phyloP scores from a whole-genome alignment of 1,140 invertebrate species.

The silkworm (Bombyx mori) region DNA sequence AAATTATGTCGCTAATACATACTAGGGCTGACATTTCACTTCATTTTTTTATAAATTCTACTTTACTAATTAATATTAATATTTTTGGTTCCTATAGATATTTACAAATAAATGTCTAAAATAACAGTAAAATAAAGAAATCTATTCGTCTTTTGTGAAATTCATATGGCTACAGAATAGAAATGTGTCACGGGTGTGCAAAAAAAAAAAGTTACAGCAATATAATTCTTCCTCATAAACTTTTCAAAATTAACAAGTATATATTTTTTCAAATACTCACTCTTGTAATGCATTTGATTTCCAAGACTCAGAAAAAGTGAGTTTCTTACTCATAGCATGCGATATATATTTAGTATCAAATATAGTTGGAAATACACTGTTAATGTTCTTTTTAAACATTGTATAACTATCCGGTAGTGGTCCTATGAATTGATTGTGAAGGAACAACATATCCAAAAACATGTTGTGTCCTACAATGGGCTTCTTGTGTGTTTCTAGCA shows the following conservation, averaged over 20 bases:
- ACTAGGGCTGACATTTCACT: too few species aligned
- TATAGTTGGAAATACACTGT: constrained; percentile 76
- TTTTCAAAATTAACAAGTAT: neutral
- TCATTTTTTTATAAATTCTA: too few species aligned
- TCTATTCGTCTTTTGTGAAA: too few species aligned
- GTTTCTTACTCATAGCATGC: constrained; percentile 63
- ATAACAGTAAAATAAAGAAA: too few species aligned
- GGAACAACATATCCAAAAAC: constrained; percentile 78
- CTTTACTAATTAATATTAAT: too few species aligned
- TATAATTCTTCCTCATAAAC: too few species aligned
- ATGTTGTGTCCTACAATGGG: constrained; percentile 84
- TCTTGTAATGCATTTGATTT: constrained; percentile 65
- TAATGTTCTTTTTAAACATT: constrained; percentile 76
- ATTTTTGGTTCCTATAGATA: too few species aligned
- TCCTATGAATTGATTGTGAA: constrained; percentile 81
- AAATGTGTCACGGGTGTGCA: too few species aligned
- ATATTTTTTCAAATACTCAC: constrained; percentile 34
- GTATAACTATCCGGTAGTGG: constrained; percentile 77
- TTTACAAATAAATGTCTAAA: too few species aligned
- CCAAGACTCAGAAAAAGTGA: constrained; percentile 55
- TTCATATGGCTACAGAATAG: too few species aligned
- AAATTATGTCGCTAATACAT: too few species aligned
- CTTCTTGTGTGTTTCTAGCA: constrained; percentile 74
- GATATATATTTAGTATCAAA: constrained; percentile 83
- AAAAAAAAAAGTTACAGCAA: too few species aligned